Conservation (phyloP, 2,113 vertebrate genomes). For the Dendrocopos noguchii region DNA sequence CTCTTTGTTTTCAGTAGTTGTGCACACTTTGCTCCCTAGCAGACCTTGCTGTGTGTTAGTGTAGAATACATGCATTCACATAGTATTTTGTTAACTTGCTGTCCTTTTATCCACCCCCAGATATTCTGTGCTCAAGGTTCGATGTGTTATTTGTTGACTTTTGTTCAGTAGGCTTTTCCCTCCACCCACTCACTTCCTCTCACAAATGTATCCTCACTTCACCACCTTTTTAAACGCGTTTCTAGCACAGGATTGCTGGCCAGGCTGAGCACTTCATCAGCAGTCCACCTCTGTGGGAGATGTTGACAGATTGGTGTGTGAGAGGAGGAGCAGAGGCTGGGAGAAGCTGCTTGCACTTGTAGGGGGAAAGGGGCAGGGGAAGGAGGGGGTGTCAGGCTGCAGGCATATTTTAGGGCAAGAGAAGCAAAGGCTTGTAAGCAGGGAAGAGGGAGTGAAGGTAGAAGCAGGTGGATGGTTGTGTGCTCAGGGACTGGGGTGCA, state of each 20-base stretch:
- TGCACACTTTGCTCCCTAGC: background rate
- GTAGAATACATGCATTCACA: rapidly evolving
- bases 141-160: constrained; percentile 28
- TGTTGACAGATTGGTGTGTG: rapidly evolving
- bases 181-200: constrained; percentile 60
- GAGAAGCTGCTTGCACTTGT: background rate
- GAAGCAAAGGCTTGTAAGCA: background rate
- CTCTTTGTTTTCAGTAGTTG: background rate
- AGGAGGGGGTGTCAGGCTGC: background rate
- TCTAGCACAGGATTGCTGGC: background rate
- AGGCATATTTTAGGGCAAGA: background rate
- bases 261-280: background rate
- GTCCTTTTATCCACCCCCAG: background rate
- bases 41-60: background rate
- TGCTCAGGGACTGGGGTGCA: background rate
- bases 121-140: background rate
- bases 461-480: background rate
- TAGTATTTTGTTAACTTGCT: background rate
- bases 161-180: constrained; percentile 34
- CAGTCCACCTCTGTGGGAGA: rapidly evolving
- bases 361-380: background rate
- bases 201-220: constrained; percentile 23
- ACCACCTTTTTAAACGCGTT: background rate
- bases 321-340: background rate
- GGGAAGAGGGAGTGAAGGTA: background rate